A percentile compares a stretch with the other conserved stretches of the same genome.
phyloP scores from a whole-genome alignment of 2,797 vertebrate species.

The Pangasius sanitwongsei region DNA sequence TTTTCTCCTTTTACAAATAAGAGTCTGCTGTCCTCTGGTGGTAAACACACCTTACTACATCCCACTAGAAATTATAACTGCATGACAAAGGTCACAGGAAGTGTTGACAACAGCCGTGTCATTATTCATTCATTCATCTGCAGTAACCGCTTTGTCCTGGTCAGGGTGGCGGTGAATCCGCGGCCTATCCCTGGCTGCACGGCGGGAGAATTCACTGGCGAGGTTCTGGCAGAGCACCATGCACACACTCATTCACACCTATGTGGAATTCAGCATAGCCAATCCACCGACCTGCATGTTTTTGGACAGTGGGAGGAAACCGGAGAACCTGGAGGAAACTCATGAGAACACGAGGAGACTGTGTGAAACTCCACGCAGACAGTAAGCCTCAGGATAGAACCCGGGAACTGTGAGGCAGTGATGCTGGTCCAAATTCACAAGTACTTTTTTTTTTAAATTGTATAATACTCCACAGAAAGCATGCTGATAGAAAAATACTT shows the following conservation, averaged over 20 bases:
- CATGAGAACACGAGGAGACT: neutral
- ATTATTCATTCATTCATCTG: neutral
- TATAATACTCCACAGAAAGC: neutral
- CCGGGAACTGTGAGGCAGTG: neutral
- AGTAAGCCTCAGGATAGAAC: neutral
- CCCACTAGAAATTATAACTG: neutral
- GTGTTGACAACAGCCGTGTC: neutral
- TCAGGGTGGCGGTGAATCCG: neutral
- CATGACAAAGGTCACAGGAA: neutral
- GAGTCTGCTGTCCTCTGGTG: slow-evolving; percentile 56
- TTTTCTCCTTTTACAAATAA: slow-evolving; percentile 15
- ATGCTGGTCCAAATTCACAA: neutral
- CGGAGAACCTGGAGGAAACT: neutral
- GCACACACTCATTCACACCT: neutral
- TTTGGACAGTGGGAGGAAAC: neutral
- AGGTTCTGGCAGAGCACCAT: no score
- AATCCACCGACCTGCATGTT: neutral
- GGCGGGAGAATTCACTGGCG: neutral
- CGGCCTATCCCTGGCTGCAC: neutral
- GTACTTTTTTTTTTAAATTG: neutral
- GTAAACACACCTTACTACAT: neutral
- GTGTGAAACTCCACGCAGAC: neutral
- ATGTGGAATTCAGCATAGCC: no score
- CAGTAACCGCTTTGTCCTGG: neutral
- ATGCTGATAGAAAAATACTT: neutral